Evolutionary conservation across 2,113 vertebrate species (phyloP), one percentile per base, ranked within the genome.

Genomic region (Scartelaos histophorus): DNA sequence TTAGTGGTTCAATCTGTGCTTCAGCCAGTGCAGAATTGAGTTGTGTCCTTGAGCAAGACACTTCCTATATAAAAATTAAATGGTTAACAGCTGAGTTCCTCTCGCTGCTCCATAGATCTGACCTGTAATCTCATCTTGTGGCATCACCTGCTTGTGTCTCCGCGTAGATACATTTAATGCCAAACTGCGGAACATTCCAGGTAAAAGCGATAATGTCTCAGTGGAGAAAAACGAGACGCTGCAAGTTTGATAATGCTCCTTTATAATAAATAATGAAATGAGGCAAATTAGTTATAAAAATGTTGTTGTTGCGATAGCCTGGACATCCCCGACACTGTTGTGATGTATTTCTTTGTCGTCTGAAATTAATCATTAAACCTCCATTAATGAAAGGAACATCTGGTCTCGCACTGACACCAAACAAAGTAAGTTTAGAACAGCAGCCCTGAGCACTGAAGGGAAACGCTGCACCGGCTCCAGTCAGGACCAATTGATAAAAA

Each of bases 321-420:
- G 16, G 29, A 61, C 25, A 16, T 21, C 34, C 13, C n/a, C 13
- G 34, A 64, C 17, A 38, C 29, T 16, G 34, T 3, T 38, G 34
- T 64, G 61, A 64, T 64, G 17, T 38, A 64, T 64, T 64, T 64
- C 10, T 16, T 43, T 11, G 3, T 17, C 11, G 29, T n/a, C 17
- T 38, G 29, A 64, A 43, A 64, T 64, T 64, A 38, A 64, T 64
- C 19, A 64, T 38, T 35, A 64, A 64, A 64, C 38, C 17, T 1
- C 2, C 61, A 38, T 64, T 64, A 64, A 64, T 64, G 38, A 64
- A 64, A 21, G n/a, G 38, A 64, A 64, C 61, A 64, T 38, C 61
- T 64, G 61, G 61, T 0, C 34, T 64, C 4, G 13, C 17, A 43
- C 34, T 64, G 19, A 35, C 61, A 64, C 58, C 34, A 61, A 61